Evolutionary conservation across 2,888 invertebrate species (phyloP).

Genomic region (Tortricodes alternella): DNA sequence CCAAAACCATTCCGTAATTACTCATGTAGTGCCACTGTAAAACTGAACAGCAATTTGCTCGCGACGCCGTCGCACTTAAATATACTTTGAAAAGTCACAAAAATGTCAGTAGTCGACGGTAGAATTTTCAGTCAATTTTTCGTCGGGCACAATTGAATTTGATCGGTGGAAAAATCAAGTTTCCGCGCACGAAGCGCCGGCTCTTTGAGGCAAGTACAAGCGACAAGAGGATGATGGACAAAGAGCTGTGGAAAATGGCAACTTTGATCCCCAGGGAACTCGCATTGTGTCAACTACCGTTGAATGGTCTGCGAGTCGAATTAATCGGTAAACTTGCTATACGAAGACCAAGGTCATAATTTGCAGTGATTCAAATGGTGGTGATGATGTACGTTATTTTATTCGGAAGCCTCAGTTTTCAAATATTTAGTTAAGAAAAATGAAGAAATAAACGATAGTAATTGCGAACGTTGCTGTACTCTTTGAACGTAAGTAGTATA

Average conservation of each 20-base stretch:
- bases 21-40: no score
- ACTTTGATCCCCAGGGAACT: neutral
- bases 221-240: slow-evolving; percentile 34
- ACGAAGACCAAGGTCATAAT: no score
- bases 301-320: no score
- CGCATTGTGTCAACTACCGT: neutral
- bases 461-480: no score
- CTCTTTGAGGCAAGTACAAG: slow-evolving; percentile 43
- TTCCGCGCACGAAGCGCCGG: slow-evolving; percentile 67
- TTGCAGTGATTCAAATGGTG: no score
- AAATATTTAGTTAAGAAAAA: no score
- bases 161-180: slow-evolving; percentile 72
- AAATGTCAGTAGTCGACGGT: slow-evolving; percentile 52
- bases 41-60: neutral
- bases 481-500: no score
- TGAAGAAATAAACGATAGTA: no score
- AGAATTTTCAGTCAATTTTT: slow-evolving; percentile 77
- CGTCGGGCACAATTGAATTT: slow-evolving; percentile 77
- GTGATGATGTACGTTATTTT: no score
- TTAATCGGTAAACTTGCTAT: no score
- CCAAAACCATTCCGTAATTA: no score
- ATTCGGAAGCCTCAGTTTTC: no score
- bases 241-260: neutral
- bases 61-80: slow-evolving; percentile 4
- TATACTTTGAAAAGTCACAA: slow-evolving; percentile 17